Evolutionary conservation across 2,113 vertebrate genomes (phyloP).

Genomic region (Phycodurus eques): DNA sequence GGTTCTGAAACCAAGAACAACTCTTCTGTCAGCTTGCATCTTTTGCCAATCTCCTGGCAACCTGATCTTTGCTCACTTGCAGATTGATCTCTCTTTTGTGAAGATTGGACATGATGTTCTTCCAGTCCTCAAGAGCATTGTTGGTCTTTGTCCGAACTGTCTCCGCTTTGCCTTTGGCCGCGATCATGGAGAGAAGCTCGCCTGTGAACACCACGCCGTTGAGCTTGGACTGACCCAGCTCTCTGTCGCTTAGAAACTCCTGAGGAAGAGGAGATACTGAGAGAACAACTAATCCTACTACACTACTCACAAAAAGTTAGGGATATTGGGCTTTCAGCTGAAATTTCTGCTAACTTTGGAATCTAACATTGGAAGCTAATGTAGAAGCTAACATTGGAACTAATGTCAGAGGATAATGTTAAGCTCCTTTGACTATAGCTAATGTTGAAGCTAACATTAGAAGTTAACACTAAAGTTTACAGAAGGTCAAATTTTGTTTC

Average conservation of each 20-base stretch:
- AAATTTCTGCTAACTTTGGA: background rate
- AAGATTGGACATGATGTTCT: constrained; percentile 83
- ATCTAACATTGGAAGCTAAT: no score
- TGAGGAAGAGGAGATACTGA: constrained; percentile 43
- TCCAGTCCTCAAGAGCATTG: constrained; percentile 88
- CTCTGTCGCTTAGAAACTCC: constrained; percentile 88
- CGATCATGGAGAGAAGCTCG: constrained; percentile 78
- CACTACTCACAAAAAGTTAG: no score
- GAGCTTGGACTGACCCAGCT: constrained; percentile 85
- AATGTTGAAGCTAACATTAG: no score
- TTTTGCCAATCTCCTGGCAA: background rate
- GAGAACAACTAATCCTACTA: background rate
- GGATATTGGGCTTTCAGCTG: no score
- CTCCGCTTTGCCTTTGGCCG: constrained; percentile 80
- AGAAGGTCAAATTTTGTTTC: no score
- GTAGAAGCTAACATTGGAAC: no score
- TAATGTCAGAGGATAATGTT: no score
- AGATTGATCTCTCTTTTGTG: constrained; percentile 83
- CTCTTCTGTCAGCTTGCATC: background rate
- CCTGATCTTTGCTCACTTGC: constrained; percentile 72
- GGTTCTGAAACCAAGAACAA: constrained; percentile 72
- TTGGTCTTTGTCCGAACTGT: constrained; percentile 76
- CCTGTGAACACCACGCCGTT: constrained; percentile 80
- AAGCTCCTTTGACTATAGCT: no score
- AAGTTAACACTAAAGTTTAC: no score